phyloP scores from a whole-genome alignment of 1,140 invertebrate species.

The Lasioglossum albipes region DNA sequence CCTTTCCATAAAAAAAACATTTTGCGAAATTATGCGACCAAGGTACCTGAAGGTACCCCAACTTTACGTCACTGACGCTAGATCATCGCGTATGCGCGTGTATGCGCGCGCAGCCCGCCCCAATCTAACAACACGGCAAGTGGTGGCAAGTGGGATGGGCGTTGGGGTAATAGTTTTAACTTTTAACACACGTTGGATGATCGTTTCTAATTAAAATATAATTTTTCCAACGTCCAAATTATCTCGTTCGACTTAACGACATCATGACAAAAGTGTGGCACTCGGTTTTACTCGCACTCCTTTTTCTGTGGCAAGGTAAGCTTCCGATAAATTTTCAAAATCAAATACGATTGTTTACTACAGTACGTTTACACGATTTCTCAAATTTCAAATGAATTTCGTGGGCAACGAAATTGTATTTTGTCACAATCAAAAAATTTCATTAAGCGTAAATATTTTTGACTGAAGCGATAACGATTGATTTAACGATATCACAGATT shows the following conservation, averaged over 20 bases:
- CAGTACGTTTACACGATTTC: background rate
- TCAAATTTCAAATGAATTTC: background rate
- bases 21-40: no score
- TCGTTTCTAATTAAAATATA: background rate
- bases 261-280: conserved; percentile 28
- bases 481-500: background rate
- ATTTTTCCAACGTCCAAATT: background rate
- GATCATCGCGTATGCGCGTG: no score
- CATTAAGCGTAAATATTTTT: background rate
- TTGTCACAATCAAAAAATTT: background rate
- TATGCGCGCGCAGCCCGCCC: no score
- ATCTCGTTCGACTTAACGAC: conserved; percentile 19
- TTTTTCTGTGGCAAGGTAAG: conserved; percentile 40
- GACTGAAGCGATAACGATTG: background rate
- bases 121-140: no score
- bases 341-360: background rate
- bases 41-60: no score
- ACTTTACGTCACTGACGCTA: no score
- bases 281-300: conserved; percentile 9
- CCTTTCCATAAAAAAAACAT: no score
- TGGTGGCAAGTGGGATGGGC: conserved; percentile 22
- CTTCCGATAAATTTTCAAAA: background rate
- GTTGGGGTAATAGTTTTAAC: background rate
- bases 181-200: background rate
- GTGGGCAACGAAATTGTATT: background rate